phyloP scores from a whole-genome alignment of 2,888 invertebrate genomes.

The Netelia melanura region DNA sequence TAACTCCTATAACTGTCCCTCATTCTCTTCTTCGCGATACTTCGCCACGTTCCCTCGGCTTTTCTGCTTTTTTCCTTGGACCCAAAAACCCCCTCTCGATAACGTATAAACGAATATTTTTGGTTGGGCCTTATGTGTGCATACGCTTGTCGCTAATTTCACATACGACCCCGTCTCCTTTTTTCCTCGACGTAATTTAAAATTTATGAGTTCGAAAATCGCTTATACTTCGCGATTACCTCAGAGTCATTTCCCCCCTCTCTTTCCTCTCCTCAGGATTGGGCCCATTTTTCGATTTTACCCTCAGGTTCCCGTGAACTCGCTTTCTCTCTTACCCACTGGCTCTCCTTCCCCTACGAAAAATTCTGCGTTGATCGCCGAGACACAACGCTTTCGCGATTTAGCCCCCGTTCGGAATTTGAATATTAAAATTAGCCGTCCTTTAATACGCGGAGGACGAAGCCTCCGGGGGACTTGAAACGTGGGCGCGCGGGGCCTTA shows the following conservation, averaged over 20 bases:
- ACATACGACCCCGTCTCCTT: constrained; percentile 63
- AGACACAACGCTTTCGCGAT: constrained; percentile 66
- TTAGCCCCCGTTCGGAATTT: constrained; percentile 79
- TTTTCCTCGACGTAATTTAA: constrained; percentile 83
- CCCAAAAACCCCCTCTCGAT: constrained; percentile 35
- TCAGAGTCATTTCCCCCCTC: constrained; percentile 12
- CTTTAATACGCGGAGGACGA: constrained; percentile 71
- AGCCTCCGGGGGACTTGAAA: constrained; percentile 56
- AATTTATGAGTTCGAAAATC: constrained; percentile 84
- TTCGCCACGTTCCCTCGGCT: constrained; percentile 59
- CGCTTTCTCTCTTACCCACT: constrained; percentile 50
- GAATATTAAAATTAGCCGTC: constrained; percentile 83
- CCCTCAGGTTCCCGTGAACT: constrained; percentile 46
- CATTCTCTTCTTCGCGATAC: constrained; percentile 57
- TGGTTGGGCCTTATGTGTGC: constrained; percentile 52
- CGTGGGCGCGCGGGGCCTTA: constrained; percentile 57
- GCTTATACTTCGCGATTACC: constrained; percentile 62
- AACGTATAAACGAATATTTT: constrained; percentile 54
- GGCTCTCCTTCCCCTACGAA: constrained; percentile 36
- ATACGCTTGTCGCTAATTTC: constrained; percentile 62
- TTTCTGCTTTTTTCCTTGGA: constrained; percentile 53
- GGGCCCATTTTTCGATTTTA: constrained; percentile 36
- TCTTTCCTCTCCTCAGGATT: constrained; percentile 38
- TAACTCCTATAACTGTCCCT: neutral
- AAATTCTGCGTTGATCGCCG: constrained; percentile 37